These are phyloP conservation scores for Channa maculata DNA, from an alignment of 2,113 vertebrate species.

Conservation along the genomic window DNA sequence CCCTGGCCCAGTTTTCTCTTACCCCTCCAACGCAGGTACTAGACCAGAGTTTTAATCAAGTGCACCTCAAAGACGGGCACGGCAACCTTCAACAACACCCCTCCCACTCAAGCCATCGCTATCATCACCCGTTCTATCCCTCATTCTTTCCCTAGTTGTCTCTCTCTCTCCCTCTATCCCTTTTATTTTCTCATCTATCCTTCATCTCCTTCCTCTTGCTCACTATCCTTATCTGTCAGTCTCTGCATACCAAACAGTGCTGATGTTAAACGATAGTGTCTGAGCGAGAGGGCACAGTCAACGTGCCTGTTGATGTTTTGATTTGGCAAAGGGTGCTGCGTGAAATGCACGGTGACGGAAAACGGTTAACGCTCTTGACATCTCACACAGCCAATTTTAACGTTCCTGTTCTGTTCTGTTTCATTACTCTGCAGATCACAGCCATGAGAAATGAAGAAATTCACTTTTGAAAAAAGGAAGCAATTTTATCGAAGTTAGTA, in stretches of 20 bases:
- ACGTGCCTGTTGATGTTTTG: slow-evolving; percentile 46
- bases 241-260: slow-evolving; percentile 65
- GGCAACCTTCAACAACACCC: slow-evolving; percentile 74
- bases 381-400: slow-evolving; percentile 63
- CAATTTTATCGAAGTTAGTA: slow-evolving; percentile 8
- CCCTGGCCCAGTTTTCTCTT: slow-evolving; percentile 68
- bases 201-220: slow-evolving; percentile 48
- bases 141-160: slow-evolving; percentile 48
- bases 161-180: slow-evolving; percentile 60
- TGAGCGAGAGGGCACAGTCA: slow-evolving; percentile 37
- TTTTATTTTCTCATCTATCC: slow-evolving; percentile 46
- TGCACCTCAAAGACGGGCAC: slow-evolving; percentile 73
- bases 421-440: slow-evolving; percentile 58
- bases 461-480: slow-evolving; percentile 49
- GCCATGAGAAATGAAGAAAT: slow-evolving; percentile 46
- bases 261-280: slow-evolving; percentile 55
- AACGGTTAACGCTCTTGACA: slow-evolving; percentile 54
- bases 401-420: slow-evolving; percentile 55
- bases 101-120: slow-evolving; percentile 25
- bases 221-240: slow-evolving; percentile 20
- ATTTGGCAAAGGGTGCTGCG: slow-evolving; percentile 42
- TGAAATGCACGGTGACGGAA: slow-evolving; percentile 60
- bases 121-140: slow-evolving; percentile 35
- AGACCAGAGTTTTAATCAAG: slow-evolving; percentile 80
- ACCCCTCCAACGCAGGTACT: slow-evolving; percentile 58